These are phyloP conservation scores for Acronicta leporina DNA, from an alignment of 2,888 invertebrate genomes.

Conservation along the genomic window DNA sequence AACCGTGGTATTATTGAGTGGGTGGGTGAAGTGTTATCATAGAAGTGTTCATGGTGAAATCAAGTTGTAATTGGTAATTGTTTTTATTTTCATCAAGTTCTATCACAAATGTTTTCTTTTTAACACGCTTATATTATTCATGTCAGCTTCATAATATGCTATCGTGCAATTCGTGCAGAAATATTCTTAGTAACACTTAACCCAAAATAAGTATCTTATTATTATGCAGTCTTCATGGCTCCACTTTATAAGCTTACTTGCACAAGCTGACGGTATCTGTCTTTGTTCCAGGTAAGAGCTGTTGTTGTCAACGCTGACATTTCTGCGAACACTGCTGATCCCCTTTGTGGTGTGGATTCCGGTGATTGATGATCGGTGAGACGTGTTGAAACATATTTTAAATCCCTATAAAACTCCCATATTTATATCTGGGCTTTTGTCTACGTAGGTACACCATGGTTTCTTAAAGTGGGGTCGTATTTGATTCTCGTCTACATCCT, in stretches of 20 bases:
- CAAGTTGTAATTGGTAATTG: too few species aligned
- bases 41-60: too few species aligned
- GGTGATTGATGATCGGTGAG: slow-evolving; percentile 56
- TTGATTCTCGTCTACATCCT: too few species aligned
- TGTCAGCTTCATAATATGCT: too few species aligned
- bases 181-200: background rate
- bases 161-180: too few species aligned
- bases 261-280: slow-evolving; percentile 51
- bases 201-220: background rate
- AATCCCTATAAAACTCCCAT: slow-evolving; percentile 4
- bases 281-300: slow-evolving; percentile 77
- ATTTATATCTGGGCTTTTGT: background rate
- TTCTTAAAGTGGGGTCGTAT: too few species aligned
- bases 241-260: slow-evolving; percentile 33
- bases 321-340: slow-evolving; percentile 62
- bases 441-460: too few species aligned
- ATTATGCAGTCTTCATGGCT: slow-evolving; percentile 25
- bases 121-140: too few species aligned
- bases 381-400: slow-evolving; percentile 28
- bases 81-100: too few species aligned
- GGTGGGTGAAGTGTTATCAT: too few species aligned
- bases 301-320: slow-evolving; percentile 44
- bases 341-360: slow-evolving; percentile 49
- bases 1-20: too few species aligned
- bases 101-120: too few species aligned